Conservation (phyloP, 2,113 vertebrate species). For the Periophthalmus modestus region DNA sequence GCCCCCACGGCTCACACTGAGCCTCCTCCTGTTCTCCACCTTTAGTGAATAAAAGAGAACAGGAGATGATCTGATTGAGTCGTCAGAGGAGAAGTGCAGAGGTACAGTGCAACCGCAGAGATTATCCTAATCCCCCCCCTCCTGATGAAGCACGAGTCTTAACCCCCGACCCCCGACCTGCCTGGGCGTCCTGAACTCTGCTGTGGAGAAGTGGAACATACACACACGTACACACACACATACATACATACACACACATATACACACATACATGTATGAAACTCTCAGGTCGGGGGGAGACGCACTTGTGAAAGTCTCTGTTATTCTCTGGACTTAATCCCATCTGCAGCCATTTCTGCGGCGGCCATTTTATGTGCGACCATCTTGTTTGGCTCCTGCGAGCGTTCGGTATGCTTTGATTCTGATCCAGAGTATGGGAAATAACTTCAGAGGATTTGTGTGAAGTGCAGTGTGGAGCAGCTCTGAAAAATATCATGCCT, state of each 20-base stretch:
- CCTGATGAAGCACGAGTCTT: slow-evolving; percentile 67
- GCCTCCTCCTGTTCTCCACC: slow-evolving; percentile 58
- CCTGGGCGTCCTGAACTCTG: slow-evolving; percentile 32
- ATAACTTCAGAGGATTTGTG: slow-evolving; percentile 60
- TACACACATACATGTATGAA: slow-evolving; percentile 6
- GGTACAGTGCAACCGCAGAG: slow-evolving; percentile 71
- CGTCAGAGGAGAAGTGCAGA: slow-evolving; percentile 62
- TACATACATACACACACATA: background rate
- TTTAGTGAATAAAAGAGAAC: slow-evolving; percentile 67
- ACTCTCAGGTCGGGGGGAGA: slow-evolving; percentile 25
- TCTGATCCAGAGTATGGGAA: slow-evolving; percentile 48
- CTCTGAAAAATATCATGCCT: slow-evolving; percentile 53
- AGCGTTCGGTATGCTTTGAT: slow-evolving; percentile 67
- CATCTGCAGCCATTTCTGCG: slow-evolving; percentile 28
- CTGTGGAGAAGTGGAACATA: slow-evolving; percentile 27
- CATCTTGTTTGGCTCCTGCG: slow-evolving; percentile 54
- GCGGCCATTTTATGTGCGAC: slow-evolving; percentile 66
- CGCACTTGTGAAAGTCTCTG: slow-evolving; percentile 25
- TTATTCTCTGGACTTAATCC: slow-evolving; percentile 36
- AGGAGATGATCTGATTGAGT: slow-evolving; percentile 69
- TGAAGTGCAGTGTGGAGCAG: slow-evolving; percentile 37
- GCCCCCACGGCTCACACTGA: slow-evolving; percentile 38
- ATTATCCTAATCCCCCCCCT: slow-evolving; percentile 72
- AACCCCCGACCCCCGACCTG: slow-evolving; percentile 38
- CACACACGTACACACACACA: slow-evolving; percentile 2